Evolutionary conservation across 2,113 vertebrate species (phyloP).

Genomic region (Propithecus coquereli): DNA sequence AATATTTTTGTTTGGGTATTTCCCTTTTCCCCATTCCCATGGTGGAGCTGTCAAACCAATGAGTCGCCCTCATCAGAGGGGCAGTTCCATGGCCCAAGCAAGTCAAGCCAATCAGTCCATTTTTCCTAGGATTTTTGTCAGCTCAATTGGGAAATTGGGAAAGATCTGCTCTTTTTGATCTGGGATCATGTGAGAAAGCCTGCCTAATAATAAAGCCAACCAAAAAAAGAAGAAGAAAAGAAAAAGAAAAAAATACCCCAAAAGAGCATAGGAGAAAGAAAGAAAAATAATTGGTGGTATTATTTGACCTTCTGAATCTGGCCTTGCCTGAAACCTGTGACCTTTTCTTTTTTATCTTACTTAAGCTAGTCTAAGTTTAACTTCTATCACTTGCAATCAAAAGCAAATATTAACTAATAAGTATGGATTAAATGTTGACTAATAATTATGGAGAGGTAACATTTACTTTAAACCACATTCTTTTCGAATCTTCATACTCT

Average conservation of each 20-base stretch:
- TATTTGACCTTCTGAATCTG: background rate
- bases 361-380: background rate
- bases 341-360: background rate
- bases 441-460: background rate
- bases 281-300: background rate
- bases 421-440: background rate
- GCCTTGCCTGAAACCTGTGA: background rate
- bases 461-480: background rate
- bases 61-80: background rate
- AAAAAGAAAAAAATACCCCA: too few relatives aligned
- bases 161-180: background rate
- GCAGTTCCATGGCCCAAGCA: background rate
- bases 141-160: background rate
- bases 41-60: too few relatives aligned
- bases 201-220: background rate
- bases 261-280: background rate
- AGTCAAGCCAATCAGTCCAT: background rate
- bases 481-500: background rate
- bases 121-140: background rate
- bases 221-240: too few relatives aligned
- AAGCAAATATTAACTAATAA: background rate
- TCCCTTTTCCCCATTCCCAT: background rate
- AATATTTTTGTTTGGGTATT: background rate
- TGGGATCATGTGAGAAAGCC: rapidly evolving
- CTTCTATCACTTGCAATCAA: background rate